Evolutionary conservation across 2,113 vertebrate species (phyloP).

Genomic region (Syngnathus scovelli): DNA sequence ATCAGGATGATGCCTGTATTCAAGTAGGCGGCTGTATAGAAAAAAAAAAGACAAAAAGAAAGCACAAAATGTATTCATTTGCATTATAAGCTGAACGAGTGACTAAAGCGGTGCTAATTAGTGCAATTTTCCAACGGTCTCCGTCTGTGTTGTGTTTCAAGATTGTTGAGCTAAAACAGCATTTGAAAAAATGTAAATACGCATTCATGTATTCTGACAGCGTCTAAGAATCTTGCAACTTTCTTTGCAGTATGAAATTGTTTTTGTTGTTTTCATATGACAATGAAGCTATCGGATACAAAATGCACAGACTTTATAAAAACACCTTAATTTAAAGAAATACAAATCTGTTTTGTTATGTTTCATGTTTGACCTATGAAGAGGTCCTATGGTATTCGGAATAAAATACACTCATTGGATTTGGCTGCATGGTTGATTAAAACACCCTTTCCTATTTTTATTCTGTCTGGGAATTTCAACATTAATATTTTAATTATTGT

Average conservation of each 20-base stretch:
- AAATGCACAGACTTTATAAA: not conserved
- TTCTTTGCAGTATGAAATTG: not conserved
- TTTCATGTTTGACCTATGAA: not conserved
- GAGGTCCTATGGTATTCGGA: constrained; percentile 14
- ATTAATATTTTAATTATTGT: not conserved
- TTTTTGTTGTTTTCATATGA: not conserved
- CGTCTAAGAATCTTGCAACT: not conserved
- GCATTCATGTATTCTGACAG: not conserved
- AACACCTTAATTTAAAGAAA: not conserved
- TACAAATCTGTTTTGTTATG: too few relatives aligned
- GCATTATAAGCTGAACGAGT: not conserved
- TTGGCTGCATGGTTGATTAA: constrained; percentile 1
- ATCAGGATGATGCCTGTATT: constrained; percentile 98
- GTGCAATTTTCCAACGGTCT: not conserved
- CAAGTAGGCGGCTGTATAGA: constrained; percentile 88
- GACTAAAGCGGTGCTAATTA: not conserved
- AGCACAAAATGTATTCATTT: not conserved
- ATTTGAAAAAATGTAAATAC: not conserved
- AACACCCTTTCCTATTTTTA: not conserved
- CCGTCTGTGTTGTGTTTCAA: not conserved
- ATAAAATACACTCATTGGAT: constrained; percentile 49
- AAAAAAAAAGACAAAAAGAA: not conserved
- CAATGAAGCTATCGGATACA: not conserved
- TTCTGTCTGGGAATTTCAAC: not conserved
- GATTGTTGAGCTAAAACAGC: not conserved